Evolutionary conservation across 2,888 invertebrate genomes (phyloP), one percentile per base, ranked within the genome.

Genomic region (Bibio marci): DNA sequence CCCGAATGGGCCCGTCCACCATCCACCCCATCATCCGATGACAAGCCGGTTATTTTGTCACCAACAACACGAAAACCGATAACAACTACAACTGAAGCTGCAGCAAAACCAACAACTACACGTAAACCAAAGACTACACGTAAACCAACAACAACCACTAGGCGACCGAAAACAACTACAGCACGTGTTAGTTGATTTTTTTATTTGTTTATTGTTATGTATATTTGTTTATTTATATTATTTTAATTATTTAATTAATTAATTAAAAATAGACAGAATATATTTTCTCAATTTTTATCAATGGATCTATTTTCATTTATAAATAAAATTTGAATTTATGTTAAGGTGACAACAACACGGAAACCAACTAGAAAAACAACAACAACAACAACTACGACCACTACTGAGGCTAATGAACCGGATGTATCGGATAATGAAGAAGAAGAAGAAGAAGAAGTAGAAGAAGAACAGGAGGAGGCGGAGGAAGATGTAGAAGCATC

Each of bases 1-100:
- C 82, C 82, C 48, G 81, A 82, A 54, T 85, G 83, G 83, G 80
- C 80, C 33, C 69, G 73, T 44, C 82, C 83, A 13, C 80, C 80
- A 42, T 76, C 80, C 44, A 82, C 82, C 4, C 65, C 73, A 14
- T 48, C 55, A 37, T 50, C 63, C 10, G 69, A 69, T 51, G 64
- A 69, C 17, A 59, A 67, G 19, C 69, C 70, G 51, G 59, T 67
- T 28, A 59, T 59, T 4, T 59, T 65, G 3, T 49, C 37, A 50
- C 55, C 51, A 38, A 52, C 57, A 33, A 55, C 57, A 14, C 45
- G 44, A 14, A 50, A 50, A 14, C 52, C 58, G 22, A 52, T 52
- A 49, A 37, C 49, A 44, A 48, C 58, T 42, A 49, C 52, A 28
- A 49, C 49, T 14, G 25, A 53, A 51, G 26, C 35, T 17, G 35